phyloP scores from a whole-genome alignment of 2,888 invertebrate species.

The Melinopterus prodromus region DNA sequence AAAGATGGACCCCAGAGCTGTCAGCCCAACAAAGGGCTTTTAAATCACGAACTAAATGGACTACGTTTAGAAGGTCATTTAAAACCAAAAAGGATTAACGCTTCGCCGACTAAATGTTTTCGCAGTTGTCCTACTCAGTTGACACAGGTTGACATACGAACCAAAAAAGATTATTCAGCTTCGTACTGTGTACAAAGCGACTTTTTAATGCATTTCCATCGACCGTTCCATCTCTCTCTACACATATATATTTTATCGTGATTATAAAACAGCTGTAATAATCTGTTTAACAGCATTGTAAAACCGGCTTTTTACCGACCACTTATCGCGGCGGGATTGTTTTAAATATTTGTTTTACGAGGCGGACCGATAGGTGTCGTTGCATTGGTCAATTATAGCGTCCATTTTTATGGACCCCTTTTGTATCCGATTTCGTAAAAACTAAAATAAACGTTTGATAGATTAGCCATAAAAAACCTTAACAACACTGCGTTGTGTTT shows the following conservation, averaged over 20 bases:
- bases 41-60: background rate
- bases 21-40: background rate
- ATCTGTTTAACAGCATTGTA: background rate
- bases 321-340: background rate
- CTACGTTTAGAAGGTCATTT: background rate
- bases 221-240: too few species aligned
- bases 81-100: background rate
- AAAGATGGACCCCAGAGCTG: background rate
- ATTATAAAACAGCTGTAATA: background rate
- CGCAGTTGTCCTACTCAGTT: background rate
- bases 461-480: background rate
- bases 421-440: constrained; percentile 4
- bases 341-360: background rate
- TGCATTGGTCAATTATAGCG: background rate
- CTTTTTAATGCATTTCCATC: too few species aligned
- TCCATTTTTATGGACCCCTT: background rate
- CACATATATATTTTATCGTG: background rate
- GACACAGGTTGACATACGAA: background rate
- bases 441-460: background rate
- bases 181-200: too few species aligned
- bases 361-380: background rate
- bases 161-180: background rate
- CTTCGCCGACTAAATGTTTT: background rate
- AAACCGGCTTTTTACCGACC: background rate
- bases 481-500: background rate